phyloP scores from a whole-genome alignment of 2,888 invertebrate genomes.

The Gryllus longicercus region DNA sequence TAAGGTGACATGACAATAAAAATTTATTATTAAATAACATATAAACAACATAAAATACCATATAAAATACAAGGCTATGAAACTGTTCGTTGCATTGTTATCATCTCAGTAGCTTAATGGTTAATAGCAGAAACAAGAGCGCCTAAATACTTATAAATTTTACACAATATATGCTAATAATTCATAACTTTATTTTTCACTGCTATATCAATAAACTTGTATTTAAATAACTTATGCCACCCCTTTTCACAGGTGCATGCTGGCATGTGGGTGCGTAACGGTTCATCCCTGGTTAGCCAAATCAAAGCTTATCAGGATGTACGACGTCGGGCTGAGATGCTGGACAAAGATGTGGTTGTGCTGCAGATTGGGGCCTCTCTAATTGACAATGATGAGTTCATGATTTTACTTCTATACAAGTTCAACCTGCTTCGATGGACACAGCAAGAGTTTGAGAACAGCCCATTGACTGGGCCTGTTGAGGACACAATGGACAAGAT shows the following conservation, averaged over 20 bases:
- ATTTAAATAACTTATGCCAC: too few species aligned
- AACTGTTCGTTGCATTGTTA: too few species aligned
- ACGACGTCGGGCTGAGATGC: constrained; percentile 90
- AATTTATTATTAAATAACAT: too few species aligned
- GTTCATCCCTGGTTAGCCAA: constrained; percentile 93
- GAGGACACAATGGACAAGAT: constrained; percentile 84
- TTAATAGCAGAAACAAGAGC: too few species aligned
- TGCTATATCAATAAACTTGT: too few species aligned
- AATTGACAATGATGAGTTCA: constrained; percentile 86
- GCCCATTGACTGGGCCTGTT: constrained; percentile 57
- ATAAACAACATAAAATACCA: too few species aligned
- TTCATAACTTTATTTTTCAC: too few species aligned
- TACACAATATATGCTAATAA: too few species aligned
- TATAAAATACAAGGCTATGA: too few species aligned
- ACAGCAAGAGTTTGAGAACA: constrained; percentile 61
- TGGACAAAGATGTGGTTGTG: constrained; percentile 84
- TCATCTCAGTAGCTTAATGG: too few species aligned
- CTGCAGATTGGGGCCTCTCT: constrained; percentile 84
- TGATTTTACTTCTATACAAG: constrained; percentile 89
- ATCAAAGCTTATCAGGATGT: constrained; percentile 95
- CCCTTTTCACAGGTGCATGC: constrained; percentile 66
- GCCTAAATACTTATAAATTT: too few species aligned
- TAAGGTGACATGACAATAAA: too few species aligned
- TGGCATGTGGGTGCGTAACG: constrained; percentile 98
- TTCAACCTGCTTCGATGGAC: constrained; percentile 86